A percentile compares a stretch with the other conserved stretches of the same genome.
These are phyloP conservation scores for Cebidichthys violaceus DNA, from an alignment of 2,113 vertebrate species.

Conservation along the genomic window DNA sequence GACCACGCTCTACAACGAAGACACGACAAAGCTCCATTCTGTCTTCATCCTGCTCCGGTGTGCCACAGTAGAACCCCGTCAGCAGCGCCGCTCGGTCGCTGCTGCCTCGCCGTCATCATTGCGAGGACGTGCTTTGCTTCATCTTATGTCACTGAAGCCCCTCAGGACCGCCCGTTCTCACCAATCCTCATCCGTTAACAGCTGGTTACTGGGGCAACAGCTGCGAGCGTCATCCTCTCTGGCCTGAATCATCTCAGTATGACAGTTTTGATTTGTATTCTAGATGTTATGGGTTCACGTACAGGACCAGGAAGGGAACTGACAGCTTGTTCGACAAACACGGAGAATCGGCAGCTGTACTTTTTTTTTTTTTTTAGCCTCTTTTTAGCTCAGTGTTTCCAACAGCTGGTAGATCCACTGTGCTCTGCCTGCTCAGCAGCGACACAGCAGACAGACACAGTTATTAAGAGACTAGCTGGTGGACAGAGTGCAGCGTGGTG, in stretches of 20 bases:
- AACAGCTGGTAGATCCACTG: not conserved
- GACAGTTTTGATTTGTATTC: not conserved
- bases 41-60: too few species aligned
- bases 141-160: not conserved
- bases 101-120: not conserved
- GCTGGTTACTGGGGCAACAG: slow-evolving; percentile 21
- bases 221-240: not conserved
- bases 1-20: too few species aligned
- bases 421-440: not conserved
- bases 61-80: too few species aligned
- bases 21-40: too few species aligned
- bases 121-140: not conserved
- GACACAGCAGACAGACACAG: not conserved
- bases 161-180: not conserved
- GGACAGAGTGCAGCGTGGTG: too few species aligned
- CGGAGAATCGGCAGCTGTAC: not conserved
- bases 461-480: too few species aligned
- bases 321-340: too few species aligned
- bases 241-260: not conserved
- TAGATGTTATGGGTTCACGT: too few species aligned
- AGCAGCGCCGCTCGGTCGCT: too few species aligned
- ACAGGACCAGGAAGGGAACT: not conserved
- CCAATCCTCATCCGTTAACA: not conserved
- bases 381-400: not conserved
- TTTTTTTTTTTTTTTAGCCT: not conserved